Evolutionary conservation across 2,888 invertebrate species (phyloP), one percentile per base, ranked within the genome.

Genomic region (Athalia circularis): DNA sequence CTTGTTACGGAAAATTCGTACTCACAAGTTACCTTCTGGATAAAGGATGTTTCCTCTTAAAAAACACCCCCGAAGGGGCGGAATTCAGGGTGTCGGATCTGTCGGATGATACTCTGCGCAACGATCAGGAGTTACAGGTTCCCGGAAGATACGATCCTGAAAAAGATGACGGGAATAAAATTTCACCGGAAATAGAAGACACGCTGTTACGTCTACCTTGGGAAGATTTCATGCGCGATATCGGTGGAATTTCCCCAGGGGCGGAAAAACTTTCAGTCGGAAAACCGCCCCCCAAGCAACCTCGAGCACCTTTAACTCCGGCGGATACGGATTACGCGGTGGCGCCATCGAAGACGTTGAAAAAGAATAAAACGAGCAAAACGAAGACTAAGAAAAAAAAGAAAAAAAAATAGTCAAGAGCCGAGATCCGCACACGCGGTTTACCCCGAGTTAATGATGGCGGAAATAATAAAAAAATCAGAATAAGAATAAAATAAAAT

Each of bases 191-290:
- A 48, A 4, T 15, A 4, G 65, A 52, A 5, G 77, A 64, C 29
- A 57, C 65, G 43, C 3, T 11, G n/a, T n/a, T 5, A 3, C 3
- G 7, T 9, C 5, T 65, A 52, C 11, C 50, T 5, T 61, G 77
- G n/a, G 80, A 79, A 62, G 79, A 75, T 11, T 47, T 82, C 4
- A 79, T 82, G 59, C 80, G 4, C 11, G 79, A 80, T 48, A 75
- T 84, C 8, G 81, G 62, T 3, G 84, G 82, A 50, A 81, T 85
- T 77, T 81, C 81, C 65, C 79, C 82, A 11, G 75, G 48, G 4
- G 84, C 82, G 9, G 29, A 65, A 45, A 48, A 43, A 50, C 81
- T 85, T 6, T 80, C 80, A 5, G 57, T 64, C 4, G 84, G 84
- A 50, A 81, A 82, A 70, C 80, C 81, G 43, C 79, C 79, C 8